Evolutionary conservation across 2,888 invertebrate genomes (phyloP).

Genomic region (Strigamia crassipes): DNA sequence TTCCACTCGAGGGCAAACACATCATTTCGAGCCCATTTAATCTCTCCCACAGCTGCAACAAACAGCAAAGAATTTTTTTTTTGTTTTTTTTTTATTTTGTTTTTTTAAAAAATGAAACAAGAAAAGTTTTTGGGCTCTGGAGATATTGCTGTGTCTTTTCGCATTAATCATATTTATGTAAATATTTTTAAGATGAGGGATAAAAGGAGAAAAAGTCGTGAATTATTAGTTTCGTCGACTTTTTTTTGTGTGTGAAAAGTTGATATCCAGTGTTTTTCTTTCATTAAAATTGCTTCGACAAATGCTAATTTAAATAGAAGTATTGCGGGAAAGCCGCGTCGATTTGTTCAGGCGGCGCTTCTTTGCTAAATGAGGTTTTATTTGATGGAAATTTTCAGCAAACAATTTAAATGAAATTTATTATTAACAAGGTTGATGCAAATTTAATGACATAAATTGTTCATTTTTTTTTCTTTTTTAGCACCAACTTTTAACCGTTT

Average conservation of each 20-base stretch:
- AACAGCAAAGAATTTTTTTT: background rate
- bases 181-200: background rate
- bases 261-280: too few relatives aligned
- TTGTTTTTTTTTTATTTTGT: background rate
- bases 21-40: slow-evolving; percentile 10
- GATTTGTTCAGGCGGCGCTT: background rate
- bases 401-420: background rate
- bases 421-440: background rate
- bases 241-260: background rate
- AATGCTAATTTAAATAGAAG: background rate
- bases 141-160: slow-evolving; percentile 10
- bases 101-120: slow-evolving; percentile 1
- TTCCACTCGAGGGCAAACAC: slow-evolving; percentile 10
- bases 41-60: slow-evolving; percentile 10
- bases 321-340: background rate
- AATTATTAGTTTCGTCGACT: background rate
- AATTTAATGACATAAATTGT: background rate
- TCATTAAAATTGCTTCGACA: background rate
- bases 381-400: background rate
- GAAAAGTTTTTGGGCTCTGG: background rate
- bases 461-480: background rate
- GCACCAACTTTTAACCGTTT: background rate
- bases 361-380: background rate
- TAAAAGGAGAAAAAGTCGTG: background rate
- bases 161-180: slow-evolving; percentile 2